Percentiles rank a stretch among this genome's conserved stretches.
Conservation (phyloP, 2,113 vertebrate species). For the Catharus bicknelli region DNA sequence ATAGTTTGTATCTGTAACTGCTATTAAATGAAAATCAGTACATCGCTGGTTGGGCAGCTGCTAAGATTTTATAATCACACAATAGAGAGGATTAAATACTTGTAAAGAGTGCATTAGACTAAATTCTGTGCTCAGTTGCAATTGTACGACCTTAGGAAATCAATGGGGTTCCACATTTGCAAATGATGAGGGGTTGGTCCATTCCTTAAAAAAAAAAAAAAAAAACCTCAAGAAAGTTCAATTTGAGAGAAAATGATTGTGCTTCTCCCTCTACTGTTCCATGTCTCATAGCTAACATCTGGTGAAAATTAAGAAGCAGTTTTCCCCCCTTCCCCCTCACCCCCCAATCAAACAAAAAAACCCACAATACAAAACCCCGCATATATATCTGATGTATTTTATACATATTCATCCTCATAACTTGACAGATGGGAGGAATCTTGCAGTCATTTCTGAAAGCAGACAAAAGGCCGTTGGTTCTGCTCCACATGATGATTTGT, state of each 20-base stretch:
- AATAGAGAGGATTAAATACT: slow-evolving; percentile 58
- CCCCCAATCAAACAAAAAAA: slow-evolving; percentile 15
- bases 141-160: slow-evolving; percentile 15
- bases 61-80: slow-evolving; percentile 54
- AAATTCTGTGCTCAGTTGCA: slow-evolving; percentile 40
- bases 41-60: slow-evolving; percentile 15
- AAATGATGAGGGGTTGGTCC: slow-evolving; percentile 12
- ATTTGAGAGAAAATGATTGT: slow-evolving; percentile 22
- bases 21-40: slow-evolving; percentile 49
- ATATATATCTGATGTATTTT: slow-evolving; percentile 67
- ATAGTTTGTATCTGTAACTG: slow-evolving; percentile 43
- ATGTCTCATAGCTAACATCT: slow-evolving; percentile 43
- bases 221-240: neutral
- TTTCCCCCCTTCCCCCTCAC: neutral
- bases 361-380: slow-evolving; percentile 38
- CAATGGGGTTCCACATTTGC: slow-evolving; percentile 46
- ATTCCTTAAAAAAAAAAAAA: neutral
- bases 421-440: slow-evolving; percentile 82
- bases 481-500: slow-evolving; percentile 75
- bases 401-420: slow-evolving; percentile 75
- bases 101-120: slow-evolving; percentile 37
- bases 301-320: slow-evolving; percentile 47
- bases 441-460: slow-evolving; percentile 75
- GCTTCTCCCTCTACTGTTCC: slow-evolving; percentile 46
- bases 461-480: slow-evolving; percentile 82